Conservation (phyloP, 2,113 vertebrate species). For the Amphiprion percula region DNA sequence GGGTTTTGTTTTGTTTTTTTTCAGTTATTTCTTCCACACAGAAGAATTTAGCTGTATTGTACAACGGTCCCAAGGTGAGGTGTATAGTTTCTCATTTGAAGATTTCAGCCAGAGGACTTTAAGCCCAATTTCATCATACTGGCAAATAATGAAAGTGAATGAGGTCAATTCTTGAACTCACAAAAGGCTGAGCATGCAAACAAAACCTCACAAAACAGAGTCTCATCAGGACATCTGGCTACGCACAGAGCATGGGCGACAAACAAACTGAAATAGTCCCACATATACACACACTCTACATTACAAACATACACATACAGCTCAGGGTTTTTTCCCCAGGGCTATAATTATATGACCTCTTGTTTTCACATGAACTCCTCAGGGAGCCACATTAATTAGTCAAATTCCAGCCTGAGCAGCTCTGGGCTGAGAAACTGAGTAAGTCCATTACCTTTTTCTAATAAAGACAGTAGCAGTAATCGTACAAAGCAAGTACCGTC, state of each 20-base stretch:
- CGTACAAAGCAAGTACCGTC: background rate
- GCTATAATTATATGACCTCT: slow-evolving; percentile 65
- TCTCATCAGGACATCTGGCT: slow-evolving; percentile 18
- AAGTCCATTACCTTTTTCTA: background rate
- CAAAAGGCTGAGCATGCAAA: slow-evolving; percentile 51
- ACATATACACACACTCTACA: slow-evolving; percentile 12
- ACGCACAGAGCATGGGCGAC: background rate
- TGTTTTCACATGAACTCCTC: slow-evolving; percentile 56
- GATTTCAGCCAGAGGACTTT: background rate
- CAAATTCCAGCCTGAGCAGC: slow-evolving; percentile 36
- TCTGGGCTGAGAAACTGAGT: slow-evolving; percentile 26
- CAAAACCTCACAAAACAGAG: slow-evolving; percentile 37
- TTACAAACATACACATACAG: slow-evolving; percentile 13
- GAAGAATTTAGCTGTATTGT: slow-evolving; percentile 18
- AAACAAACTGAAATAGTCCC: background rate
- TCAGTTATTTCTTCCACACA: background rate
- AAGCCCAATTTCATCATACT: slow-evolving; percentile 40
- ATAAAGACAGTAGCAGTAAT: background rate
- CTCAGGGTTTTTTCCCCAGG: slow-evolving; percentile 59
- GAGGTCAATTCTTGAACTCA: slow-evolving; percentile 24
- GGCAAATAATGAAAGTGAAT: slow-evolving; percentile 32
- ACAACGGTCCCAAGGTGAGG: slow-evolving; percentile 29
- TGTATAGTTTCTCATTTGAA: slow-evolving; percentile 24
- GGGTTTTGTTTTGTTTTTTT: background rate
- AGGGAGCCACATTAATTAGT: slow-evolving; percentile 62